Conservation (phyloP, 2,113 vertebrate genomes). For the Rhinoderma darwinii region DNA sequence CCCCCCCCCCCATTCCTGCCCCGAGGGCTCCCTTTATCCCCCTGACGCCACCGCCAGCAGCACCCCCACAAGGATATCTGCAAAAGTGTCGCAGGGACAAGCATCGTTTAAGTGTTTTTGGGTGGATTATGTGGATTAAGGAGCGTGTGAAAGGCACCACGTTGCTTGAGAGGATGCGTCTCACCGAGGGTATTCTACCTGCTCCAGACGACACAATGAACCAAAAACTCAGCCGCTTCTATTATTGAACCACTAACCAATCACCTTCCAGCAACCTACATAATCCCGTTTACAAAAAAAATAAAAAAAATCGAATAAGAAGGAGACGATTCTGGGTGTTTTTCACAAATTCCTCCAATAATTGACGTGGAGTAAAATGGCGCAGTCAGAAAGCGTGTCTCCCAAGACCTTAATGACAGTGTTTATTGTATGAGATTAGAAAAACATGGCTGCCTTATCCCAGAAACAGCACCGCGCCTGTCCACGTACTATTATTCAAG, state of each 20-base stretch:
- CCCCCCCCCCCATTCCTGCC: background rate
- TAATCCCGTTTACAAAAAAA: conserved; percentile 1
- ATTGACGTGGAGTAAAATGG: too few relatives aligned
- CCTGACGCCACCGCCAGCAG: conserved; percentile 51
- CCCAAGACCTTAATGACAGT: background rate
- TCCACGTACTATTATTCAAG: background rate
- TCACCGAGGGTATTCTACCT: conserved; percentile 81
- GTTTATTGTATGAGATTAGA: too few relatives aligned
- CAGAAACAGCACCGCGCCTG: background rate
- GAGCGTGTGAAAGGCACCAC: conserved; percentile 87
- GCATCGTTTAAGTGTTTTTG: conserved; percentile 91
- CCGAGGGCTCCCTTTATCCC: conserved; percentile 5
- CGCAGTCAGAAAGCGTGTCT: too few relatives aligned
- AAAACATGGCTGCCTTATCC: background rate
- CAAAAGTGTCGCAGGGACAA: conserved; percentile 70
- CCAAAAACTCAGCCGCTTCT: background rate
- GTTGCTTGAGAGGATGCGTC: conserved; percentile 91
- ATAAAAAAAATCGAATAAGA: background rate
- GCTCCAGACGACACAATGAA: conserved; percentile 64
- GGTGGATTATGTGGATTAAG: conserved; percentile 96
- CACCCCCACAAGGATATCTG: conserved; percentile 58
- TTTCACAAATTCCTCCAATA: background rate
- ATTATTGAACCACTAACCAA: background rate
- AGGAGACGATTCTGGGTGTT: background rate
- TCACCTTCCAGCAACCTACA: background rate